Percentiles rank a stretch among this genome's conserved stretches.
These are phyloP conservation scores for Andrena cerasifolii DNA, from an alignment of 1,140 invertebrate genomes.

Conservation along the genomic window DNA sequence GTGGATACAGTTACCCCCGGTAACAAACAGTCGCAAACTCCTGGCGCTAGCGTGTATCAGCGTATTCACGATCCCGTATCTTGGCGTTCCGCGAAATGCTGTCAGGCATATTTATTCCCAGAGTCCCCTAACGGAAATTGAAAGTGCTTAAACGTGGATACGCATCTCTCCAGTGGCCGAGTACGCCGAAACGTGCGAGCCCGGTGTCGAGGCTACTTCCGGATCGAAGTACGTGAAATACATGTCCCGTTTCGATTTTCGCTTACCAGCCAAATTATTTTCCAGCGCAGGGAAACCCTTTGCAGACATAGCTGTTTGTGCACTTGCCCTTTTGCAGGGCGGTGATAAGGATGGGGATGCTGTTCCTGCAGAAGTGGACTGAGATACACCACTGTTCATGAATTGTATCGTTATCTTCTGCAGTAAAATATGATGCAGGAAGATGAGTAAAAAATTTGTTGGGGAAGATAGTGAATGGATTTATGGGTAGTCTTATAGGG, in stretches of 20 bases:
- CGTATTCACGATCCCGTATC: neutral
- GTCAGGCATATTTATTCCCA: constrained; percentile 39
- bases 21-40: neutral
- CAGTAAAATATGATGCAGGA: too few relatives aligned
- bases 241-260: constrained; percentile 56
- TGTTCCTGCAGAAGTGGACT: too few relatives aligned
- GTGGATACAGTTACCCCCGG: neutral
- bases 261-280: constrained; percentile 52
- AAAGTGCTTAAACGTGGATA: constrained; percentile 64
- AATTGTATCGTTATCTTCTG: too few relatives aligned
- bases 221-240: constrained; percentile 44
- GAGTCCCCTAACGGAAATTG: constrained; percentile 56
- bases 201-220: constrained; percentile 52
- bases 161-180: constrained; percentile 17
- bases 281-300: constrained; percentile 44
- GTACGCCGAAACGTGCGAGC: constrained; percentile 46
- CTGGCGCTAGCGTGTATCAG: too few relatives aligned
- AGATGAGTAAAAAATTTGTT: too few relatives aligned
- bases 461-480: too few relatives aligned
- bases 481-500: too few relatives aligned
- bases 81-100: neutral
- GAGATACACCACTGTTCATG: too few relatives aligned
- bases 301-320: too few relatives aligned
- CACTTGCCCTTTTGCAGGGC: too few relatives aligned
- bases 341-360: too few relatives aligned